These are phyloP conservation scores for Dicrostonyx torquatus DNA, from an alignment of 2,797 vertebrate species.

Conservation along the genomic window DNA sequence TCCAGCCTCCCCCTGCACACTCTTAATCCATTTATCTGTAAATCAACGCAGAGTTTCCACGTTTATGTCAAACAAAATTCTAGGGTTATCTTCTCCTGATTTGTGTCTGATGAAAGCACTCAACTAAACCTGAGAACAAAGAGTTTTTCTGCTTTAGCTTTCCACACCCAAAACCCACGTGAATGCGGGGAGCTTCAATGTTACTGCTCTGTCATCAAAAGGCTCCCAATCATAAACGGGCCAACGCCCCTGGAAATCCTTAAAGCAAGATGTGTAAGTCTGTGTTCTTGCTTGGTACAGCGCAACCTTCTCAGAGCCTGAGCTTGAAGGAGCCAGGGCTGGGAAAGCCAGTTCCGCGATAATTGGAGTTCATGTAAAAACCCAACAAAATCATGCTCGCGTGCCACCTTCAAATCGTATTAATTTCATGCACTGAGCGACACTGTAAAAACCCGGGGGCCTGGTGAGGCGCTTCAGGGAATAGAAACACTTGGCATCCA, in stretches of 20 bases:
- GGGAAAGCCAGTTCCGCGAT: neutral
- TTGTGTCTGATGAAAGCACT: neutral
- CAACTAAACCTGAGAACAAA: neutral
- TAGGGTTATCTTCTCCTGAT: neutral
- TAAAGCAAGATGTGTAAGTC: neutral
- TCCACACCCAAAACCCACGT: neutral
- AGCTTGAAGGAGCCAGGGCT: accelerated
- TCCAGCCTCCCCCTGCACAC: neutral
- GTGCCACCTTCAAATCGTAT: neutral
- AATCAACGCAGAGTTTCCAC: neutral
- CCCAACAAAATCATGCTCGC: neutral
- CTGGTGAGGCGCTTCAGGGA: too few relatives aligned
- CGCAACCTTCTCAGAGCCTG: neutral
- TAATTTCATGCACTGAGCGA: neutral
- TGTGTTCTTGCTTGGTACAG: neutral
- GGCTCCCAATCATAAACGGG: neutral
- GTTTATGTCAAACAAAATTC: constrained; percentile 20
- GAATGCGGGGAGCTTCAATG: neutral
- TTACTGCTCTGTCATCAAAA: constrained; percentile 28
- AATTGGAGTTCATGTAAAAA: neutral
- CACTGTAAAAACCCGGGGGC: neutral
- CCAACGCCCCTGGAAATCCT: neutral
- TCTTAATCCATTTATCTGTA: neutral
- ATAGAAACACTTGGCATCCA: neutral
- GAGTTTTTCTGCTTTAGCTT: neutral